Base-by-base conservation (phyloP, 2,888 invertebrate species). In the Drosophila stalkeri region DNA sequence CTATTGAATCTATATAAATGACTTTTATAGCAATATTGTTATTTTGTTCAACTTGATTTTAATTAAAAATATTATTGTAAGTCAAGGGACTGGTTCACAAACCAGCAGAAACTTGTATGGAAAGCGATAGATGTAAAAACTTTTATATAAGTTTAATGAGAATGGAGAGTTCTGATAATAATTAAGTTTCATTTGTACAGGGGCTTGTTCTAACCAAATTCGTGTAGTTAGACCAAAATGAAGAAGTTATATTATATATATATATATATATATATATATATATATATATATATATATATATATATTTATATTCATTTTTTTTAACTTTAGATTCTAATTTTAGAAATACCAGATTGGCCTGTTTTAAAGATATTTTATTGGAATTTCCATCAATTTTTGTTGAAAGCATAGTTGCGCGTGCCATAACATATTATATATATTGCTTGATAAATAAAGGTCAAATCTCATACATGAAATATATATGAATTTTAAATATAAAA, bases 311-410 rank as follows among this genome's bases (percentile, higher is more conserved):
- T 7, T 8, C 1, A 16, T 33, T 4, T 47, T 49, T 3, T 27
- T 14, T 3, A 16, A 16, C 3, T 18, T 18, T 31, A 18, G 5
- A 49, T 49, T 51, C 18, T 51, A 35, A 35, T 27, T 51, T 33
- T 51, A 33, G 18, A 33, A 18, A 35, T 35, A 35, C 51, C 51
- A 33, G 35, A 33, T 51, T 35, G 27, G 51, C 51, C 18, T 35
- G 51, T 51, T 51, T 33, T 18, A 0, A 31, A 49, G 31, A 49
- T 16, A 16, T 27, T 46, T 49, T 31, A 18, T 33, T 51, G 33
- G 33, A 20, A 14, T 51, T 35, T 51, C 51, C 20, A 51, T 35
- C 6, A 14, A 51, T 14, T 14, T 47, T 49, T 33, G 12, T 14
- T 33, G 1, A 18, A 18, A 14, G 3, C 3, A 33, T 51, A 14